phyloP scores from a whole-genome alignment of 2,797 vertebrate species.

The Echeneis naucrates region DNA sequence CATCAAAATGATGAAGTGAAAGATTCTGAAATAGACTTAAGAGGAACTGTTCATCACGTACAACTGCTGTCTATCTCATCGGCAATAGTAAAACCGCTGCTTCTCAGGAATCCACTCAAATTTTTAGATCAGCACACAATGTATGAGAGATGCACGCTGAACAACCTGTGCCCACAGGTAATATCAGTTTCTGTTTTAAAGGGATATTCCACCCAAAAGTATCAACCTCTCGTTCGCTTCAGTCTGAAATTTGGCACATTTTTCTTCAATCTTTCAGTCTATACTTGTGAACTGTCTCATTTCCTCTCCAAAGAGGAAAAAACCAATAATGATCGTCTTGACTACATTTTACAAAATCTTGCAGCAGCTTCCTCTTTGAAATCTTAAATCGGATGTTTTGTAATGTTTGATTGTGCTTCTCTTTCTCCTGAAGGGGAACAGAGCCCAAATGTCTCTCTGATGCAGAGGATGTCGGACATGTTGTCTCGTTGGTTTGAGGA shows the following conservation, averaged over 20 bases:
- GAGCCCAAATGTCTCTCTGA: conserved; percentile 96
- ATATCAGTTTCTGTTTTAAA: no score
- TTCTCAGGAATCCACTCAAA: not conserved
- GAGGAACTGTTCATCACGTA: no score
- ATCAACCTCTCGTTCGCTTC: no score
- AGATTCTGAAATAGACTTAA: no score
- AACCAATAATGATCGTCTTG: not conserved
- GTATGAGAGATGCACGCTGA: no score
- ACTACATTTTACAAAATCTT: not conserved
- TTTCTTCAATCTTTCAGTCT: not conserved
- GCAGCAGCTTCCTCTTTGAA: not conserved
- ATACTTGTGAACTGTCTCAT: not conserved
- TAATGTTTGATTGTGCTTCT: not conserved
- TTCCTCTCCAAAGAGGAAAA: not conserved
- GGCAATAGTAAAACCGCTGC: not conserved
- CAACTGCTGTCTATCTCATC: not conserved
- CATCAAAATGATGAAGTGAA: no score
- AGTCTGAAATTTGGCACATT: not conserved
- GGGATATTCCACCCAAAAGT: no score
- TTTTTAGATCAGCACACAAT: not conserved
- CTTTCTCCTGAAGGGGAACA: conserved; percentile 88
- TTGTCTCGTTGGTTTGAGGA: conserved; percentile 99
- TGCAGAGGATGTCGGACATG: conserved; percentile 99
- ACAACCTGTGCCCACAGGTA: no score
- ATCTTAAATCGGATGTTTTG: not conserved